A percentile compares a stretch with the other conserved stretches of the same genome.
These are phyloP conservation scores for Hyaena hyaena DNA, from an alignment of 2,113 vertebrate genomes.

Conservation along the genomic window DNA sequence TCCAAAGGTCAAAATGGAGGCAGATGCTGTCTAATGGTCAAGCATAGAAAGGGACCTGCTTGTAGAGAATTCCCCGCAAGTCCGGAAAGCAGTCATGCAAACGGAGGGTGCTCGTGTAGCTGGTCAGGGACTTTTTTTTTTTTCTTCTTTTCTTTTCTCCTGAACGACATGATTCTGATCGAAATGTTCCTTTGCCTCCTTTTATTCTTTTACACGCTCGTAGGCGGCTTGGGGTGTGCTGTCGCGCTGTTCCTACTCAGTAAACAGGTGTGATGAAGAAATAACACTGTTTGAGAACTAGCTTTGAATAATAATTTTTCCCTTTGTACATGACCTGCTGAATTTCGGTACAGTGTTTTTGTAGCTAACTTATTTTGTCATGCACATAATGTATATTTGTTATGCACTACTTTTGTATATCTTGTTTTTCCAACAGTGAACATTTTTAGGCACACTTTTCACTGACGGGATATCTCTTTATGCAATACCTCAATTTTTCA, in stretches of 20 bases:
- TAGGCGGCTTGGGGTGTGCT: slow-evolving; percentile 97
- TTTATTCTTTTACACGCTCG: slow-evolving; percentile 85
- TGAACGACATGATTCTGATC: slow-evolving; percentile 87
- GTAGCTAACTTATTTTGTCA: slow-evolving; percentile 99
- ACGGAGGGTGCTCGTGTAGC: slow-evolving; percentile 94
- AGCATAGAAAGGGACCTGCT: slow-evolving; percentile 88
- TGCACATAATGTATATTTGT: slow-evolving; percentile 99
- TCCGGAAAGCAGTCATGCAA: slow-evolving; percentile 86
- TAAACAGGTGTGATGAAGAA: slow-evolving; percentile 97
- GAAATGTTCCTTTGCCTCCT: slow-evolving; percentile 88
- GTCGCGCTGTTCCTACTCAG: slow-evolving; percentile 96
- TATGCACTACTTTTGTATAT: slow-evolving; percentile 99
- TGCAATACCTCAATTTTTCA: slow-evolving; percentile 99
- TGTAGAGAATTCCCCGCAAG: slow-evolving; percentile 88
- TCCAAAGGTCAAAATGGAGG: slow-evolving; percentile 94
- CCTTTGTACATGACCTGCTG: slow-evolving; percentile 99
- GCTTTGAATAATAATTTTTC: slow-evolving; percentile 99
- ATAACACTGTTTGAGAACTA: slow-evolving; percentile 99
- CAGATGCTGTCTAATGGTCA: slow-evolving; percentile 89
- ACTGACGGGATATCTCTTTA: slow-evolving; percentile 99
- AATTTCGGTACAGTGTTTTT: slow-evolving; percentile 99
- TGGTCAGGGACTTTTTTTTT: slow-evolving; percentile 94
- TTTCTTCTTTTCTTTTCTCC: slow-evolving; percentile 82
- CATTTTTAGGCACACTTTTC: slow-evolving; percentile 99
- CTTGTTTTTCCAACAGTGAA: slow-evolving; percentile 99